Evolutionary conservation across 2,113 vertebrate species (phyloP).

Genomic region (Cyrtonyx montezumae): DNA sequence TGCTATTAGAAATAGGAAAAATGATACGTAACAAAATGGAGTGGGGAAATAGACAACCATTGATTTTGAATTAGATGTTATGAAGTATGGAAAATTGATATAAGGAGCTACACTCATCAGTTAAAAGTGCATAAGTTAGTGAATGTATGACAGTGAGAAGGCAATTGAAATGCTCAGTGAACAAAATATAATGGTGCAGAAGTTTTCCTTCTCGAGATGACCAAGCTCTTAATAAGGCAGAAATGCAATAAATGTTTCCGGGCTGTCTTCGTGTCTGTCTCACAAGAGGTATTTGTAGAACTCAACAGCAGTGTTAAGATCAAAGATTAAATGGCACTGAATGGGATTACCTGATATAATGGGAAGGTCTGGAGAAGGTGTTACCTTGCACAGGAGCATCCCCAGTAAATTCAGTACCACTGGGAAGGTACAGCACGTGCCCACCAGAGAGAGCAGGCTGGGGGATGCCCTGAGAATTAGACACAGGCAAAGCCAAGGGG

Average conservation of each 20-base stretch:
- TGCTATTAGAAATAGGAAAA: not conserved
- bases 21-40: not conserved
- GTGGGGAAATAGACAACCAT: not conserved
- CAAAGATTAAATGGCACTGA: fast-evolving
- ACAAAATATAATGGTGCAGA: not conserved
- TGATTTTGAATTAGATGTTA: slow-evolving; percentile 53
- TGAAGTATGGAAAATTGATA: slow-evolving; percentile 30
- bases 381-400: not conserved
- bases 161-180: not conserved
- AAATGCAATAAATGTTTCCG: not conserved
- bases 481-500: not conserved
- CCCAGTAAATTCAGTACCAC: fast-evolving
- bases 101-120: not conserved
- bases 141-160: not conserved
- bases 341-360: fast-evolving
- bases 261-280: not conserved
- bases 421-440: not conserved
- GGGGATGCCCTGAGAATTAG: not conserved
- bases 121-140: not conserved
- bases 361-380: not conserved
- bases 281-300: not conserved
- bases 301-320: not conserved
- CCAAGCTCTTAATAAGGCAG: not conserved
- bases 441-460: not conserved
- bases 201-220: not conserved